A percentile compares a stretch with the other conserved stretches of the same genome.
Conservation (phyloP, 2,888 invertebrate genomes). For the Antitype chi region DNA sequence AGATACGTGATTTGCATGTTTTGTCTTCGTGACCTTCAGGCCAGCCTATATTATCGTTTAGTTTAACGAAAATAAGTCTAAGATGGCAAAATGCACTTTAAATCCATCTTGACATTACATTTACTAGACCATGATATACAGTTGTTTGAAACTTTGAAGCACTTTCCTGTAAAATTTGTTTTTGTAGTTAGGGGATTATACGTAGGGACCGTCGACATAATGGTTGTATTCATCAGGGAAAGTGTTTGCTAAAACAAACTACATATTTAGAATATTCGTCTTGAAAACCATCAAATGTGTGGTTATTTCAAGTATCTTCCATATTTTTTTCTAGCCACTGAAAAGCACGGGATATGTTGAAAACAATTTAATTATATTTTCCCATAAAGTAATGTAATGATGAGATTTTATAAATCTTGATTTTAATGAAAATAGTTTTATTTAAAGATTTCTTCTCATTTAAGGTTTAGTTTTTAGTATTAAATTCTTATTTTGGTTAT, state of each 20-base stretch:
- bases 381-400: constrained; percentile 6
- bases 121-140: too few species aligned
- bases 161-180: too few species aligned
- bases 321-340: not conserved
- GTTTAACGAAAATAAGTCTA: too few species aligned
- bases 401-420: constrained; percentile 68
- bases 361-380: constrained; percentile 23
- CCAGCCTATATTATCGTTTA: too few species aligned
- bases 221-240: constrained; percentile 34
- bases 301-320: not conserved
- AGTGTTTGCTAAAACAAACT: not conserved
- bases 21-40: too few species aligned
- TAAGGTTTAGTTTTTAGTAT: constrained; percentile 52
- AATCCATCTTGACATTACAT: too few species aligned
- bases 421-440: constrained; percentile 56
- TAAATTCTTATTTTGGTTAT: constrained; percentile 60
- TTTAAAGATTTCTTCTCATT: constrained; percentile 54
- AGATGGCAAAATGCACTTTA: too few species aligned
- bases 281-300: not conserved
- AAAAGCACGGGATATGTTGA: constrained; percentile 4
- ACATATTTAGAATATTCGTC: not conserved
- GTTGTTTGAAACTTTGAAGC: too few species aligned
- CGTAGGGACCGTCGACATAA: too few species aligned
- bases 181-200: too few species aligned
- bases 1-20: too few species aligned